These are phyloP conservation scores for Eupithecia insigniata DNA, from an alignment of 2,888 invertebrate genomes.

Conservation along the genomic window DNA sequence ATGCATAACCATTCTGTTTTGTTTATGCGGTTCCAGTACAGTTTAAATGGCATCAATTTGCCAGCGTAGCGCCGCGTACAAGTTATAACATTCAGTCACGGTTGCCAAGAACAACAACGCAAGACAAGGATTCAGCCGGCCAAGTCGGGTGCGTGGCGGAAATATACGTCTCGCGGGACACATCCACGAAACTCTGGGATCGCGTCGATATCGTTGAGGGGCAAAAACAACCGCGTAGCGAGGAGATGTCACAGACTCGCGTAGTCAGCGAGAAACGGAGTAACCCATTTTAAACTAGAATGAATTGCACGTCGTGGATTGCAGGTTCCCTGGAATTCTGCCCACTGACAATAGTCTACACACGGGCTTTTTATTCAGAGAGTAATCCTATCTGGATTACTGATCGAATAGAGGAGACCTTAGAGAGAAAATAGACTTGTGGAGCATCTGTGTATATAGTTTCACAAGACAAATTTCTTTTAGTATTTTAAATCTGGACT, in stretches of 20 bases:
- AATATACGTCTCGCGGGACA: conserved; percentile 52
- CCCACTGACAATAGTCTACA: conserved; percentile 67
- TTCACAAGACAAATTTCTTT: not conserved
- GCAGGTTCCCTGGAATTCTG: conserved; percentile 80
- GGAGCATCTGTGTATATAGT: not conserved
- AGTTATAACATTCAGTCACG: conserved; percentile 38
- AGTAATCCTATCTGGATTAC: conserved; percentile 5
- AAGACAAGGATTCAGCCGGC: conserved; percentile 40
- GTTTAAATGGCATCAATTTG: conserved; percentile 35
- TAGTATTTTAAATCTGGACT: not conserved
- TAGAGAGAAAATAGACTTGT: not conserved
- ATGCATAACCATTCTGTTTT: conserved; percentile 16
- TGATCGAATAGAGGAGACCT: not conserved
- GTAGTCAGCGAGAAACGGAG: conserved; percentile 79
- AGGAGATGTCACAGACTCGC: conserved; percentile 74
- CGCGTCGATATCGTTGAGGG: conserved; percentile 59
- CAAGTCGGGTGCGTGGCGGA: conserved; percentile 42
- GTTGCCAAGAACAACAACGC: conserved; percentile 48
- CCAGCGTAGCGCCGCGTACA: conserved; percentile 37
- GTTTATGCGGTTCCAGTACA: conserved; percentile 18
- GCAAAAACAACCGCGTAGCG: conserved; percentile 63
- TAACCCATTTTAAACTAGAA: conserved; percentile 82
- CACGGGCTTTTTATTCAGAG: conserved; percentile 43
- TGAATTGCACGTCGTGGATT: conserved; percentile 81
- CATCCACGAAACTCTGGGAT: conserved; percentile 55